These are phyloP conservation scores for Acridotheres tristis DNA, from an alignment of 2,797 vertebrate species.

Conservation along the genomic window DNA sequence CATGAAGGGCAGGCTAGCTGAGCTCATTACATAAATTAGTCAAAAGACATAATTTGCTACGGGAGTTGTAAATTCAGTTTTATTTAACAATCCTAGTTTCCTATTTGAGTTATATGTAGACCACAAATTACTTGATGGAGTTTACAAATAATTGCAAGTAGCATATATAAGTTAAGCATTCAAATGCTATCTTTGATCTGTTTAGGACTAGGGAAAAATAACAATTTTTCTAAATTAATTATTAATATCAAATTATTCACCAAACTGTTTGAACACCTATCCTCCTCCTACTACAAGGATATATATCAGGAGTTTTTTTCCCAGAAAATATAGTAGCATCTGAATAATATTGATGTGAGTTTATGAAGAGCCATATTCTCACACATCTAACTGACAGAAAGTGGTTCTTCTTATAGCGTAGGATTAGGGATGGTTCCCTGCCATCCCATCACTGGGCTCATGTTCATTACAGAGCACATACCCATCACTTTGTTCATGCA, in stretches of 20 bases:
- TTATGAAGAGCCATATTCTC: background rate
- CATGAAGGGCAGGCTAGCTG: constrained; percentile 30
- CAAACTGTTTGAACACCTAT: background rate
- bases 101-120: background rate
- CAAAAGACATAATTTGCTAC: constrained; percentile 26
- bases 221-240: background rate
- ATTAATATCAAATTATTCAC: background rate
- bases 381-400: background rate
- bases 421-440: background rate
- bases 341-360: background rate
- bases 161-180: background rate
- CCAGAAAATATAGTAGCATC: background rate
- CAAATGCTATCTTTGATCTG: background rate
- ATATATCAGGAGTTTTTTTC: background rate
- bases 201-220: background rate
- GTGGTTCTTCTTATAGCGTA: background rate
- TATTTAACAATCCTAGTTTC: constrained; percentile 35
- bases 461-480: constrained; percentile 6
- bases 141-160: constrained; percentile 25
- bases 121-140: background rate
- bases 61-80: constrained; percentile 31
- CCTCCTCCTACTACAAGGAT: background rate
- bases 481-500: background rate
- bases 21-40: constrained; percentile 53
- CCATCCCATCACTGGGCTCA: background rate